Conservation (phyloP, 2,888 invertebrate genomes). For the Drosophila koepferae region DNA sequence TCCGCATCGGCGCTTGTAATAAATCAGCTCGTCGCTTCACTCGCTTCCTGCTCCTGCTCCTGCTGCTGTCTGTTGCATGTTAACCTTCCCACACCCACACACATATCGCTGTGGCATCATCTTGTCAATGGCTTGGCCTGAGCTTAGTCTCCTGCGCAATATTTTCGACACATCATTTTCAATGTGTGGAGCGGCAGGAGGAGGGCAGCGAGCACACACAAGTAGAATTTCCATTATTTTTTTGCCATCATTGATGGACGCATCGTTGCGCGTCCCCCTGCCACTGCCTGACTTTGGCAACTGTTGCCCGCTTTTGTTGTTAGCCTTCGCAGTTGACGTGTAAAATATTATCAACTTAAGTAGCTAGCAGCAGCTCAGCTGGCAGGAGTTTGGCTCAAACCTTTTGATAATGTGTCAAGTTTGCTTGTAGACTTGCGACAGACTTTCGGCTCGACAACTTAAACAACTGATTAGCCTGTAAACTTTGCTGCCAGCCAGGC, state of each 20-base stretch:
- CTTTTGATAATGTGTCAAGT: constrained; percentile 63
- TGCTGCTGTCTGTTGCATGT: constrained; percentile 42
- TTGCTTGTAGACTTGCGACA: constrained; percentile 35
- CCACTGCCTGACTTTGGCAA: constrained; percentile 8
- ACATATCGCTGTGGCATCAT: constrained; percentile 57
- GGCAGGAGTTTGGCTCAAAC: constrained; percentile 27
- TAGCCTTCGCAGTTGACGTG: constrained; percentile 44
- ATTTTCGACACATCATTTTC: constrained; percentile 77
- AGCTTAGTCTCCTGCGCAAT: constrained; percentile 41
- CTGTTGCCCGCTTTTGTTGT: constrained; percentile 26
- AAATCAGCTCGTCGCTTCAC: constrained; percentile 70
- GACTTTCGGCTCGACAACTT: constrained; percentile 35
- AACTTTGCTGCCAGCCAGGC: constrained; percentile 20
- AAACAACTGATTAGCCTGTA: constrained; percentile 49
- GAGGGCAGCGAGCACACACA: constrained; percentile 24
- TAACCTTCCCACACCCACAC: constrained; percentile 44
- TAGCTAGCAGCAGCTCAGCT: constrained; percentile 31
- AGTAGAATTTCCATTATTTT: constrained; percentile 73
- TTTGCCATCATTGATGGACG: constrained; percentile 53
- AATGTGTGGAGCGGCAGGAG: constrained; percentile 51
- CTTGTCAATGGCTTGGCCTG: constrained; percentile 68
- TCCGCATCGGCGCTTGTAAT: constrained; percentile 67
- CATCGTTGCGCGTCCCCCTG: not conserved
- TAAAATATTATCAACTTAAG: constrained; percentile 71
- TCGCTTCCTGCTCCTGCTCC: constrained; percentile 29